Conservation (phyloP, 2,113 vertebrate genomes). For the Cichladusa arquata region DNA sequence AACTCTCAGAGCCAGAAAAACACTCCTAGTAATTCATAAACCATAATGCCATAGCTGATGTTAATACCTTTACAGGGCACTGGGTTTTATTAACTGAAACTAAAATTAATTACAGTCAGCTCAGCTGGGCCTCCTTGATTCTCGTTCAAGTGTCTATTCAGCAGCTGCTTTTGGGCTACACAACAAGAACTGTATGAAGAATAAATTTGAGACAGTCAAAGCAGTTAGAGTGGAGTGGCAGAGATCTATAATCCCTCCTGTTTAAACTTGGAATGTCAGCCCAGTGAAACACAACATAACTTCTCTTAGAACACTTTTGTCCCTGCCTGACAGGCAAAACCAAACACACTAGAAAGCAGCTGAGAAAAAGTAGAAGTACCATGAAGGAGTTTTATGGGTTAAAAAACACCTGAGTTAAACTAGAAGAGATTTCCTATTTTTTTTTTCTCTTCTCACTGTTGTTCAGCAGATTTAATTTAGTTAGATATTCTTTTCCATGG, state of each 20-base stretch:
- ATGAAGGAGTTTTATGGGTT: background rate
- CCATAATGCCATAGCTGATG: background rate
- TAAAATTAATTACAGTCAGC: background rate
- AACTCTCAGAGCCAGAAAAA: background rate
- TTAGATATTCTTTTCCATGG: background rate
- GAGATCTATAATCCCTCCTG: background rate
- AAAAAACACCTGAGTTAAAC: background rate
- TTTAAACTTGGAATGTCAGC: background rate
- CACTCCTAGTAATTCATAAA: background rate
- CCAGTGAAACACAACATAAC: background rate
- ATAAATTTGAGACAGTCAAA: conserved; percentile 1
- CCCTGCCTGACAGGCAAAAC: background rate
- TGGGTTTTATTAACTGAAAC: background rate
- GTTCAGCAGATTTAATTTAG: conserved; percentile 22
- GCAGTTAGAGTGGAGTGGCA: background rate
- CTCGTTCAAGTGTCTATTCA: background rate
- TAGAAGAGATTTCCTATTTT: background rate
- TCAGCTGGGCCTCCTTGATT: background rate
- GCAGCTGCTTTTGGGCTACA: background rate
- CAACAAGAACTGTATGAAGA: background rate
- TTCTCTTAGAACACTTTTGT: background rate
- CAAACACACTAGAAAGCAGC: background rate
- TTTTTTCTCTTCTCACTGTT: background rate
- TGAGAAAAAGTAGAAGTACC: background rate
- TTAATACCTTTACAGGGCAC: background rate